Evolutionary conservation across 2,797 vertebrate species (phyloP), one percentile per base, ranked within the genome.

Genomic region (Balearica regulorum): DNA sequence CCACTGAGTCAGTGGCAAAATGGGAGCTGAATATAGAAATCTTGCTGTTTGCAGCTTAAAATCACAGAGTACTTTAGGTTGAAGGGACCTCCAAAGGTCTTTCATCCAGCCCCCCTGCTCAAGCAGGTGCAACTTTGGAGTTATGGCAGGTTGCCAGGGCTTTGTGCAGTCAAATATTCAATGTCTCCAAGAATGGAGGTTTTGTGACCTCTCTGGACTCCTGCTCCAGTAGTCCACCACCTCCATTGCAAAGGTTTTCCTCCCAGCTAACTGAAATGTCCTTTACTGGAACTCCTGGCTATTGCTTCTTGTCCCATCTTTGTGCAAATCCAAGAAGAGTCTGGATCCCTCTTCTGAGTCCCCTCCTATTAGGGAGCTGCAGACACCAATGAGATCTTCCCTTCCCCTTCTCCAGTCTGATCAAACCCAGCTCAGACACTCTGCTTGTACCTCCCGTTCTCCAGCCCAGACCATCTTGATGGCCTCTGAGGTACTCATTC

Each of bases 31-130:
- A 46, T 3, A 35, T 25, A 35, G 71, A 73, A 61, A 76, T 28
- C 5, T 54, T 73, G 24, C 18, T 89, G 31, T 29, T 87, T 66
- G 54, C 53, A 72, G 54, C 29, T 79, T 2, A 54, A n/a, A 65
- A 51, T 18, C 39, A 81, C 25, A 12, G 41, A 72, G 7, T 13
- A 7, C 4, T 65, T 39, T 4, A 31, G 5, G 6, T 3, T 8
- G 17, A 64, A 60, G 20, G 35, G 53, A 43, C 21, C 22, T 61
- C 33, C 37, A 78, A 35, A 62, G 7, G 6, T 29, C 24, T 55
- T 76, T 85, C 6, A 44, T 44, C 53, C 37, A 73, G 2, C 13
- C 11, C 11, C 2, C 6, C 0, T 1, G 2, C 35, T 53, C 61
- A 65, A 9, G 41, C 31, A 28, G 58, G 28, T 20, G 24, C 25